Evolutionary conservation across 2,113 vertebrate genomes (phyloP), one percentile per base, ranked within the genome.

Genomic region (Vanacampus margaritifer): DNA sequence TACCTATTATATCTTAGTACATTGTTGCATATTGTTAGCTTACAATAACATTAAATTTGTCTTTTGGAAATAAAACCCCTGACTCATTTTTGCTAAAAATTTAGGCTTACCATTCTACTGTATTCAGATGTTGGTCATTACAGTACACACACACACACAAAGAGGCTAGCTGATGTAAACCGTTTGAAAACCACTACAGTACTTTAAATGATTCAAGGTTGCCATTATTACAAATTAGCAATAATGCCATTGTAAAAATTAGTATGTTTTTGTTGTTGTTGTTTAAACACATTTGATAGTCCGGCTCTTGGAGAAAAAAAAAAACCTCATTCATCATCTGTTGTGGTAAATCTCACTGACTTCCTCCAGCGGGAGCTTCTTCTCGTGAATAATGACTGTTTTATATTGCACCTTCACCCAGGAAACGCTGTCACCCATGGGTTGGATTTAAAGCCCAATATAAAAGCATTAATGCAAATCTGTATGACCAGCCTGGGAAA

Each of bases 401-500:
- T 62, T 26, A 43, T 26, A 43, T 43, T 43, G 39, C 60, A 9
- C 60, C 39, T 62, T 43, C n/a, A 26, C 21, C 19, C 58, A 60
- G 58, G 58, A 39, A 39, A 59, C 6, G 12, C 1, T 32, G 21
- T 41, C 37, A 41, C 23, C n/a, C 37, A 17, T 23, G n/a, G 13
- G 5, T 21, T 39, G 1, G 21, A 45, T 62, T 41, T 43, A n/a
- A 26, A 24, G 7, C 23, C 39, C 23, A 3, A 39, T 23, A 23
- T 61, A 23, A 61, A 61, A 39, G 36, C 46, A 28, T 36, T 13
- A 59, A 43, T 48, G 57, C 46, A 24, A 41, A 50, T 28, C 14
- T 63, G 9, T 43, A 3, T 35, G 51, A 37, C 58, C 48, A 45
- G 37, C 37, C 16, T 39, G 64, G 36, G 35, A 73, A 66, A 67